Conservation (phyloP, 2,113 vertebrate species). For the Cheilinus undulatus region DNA sequence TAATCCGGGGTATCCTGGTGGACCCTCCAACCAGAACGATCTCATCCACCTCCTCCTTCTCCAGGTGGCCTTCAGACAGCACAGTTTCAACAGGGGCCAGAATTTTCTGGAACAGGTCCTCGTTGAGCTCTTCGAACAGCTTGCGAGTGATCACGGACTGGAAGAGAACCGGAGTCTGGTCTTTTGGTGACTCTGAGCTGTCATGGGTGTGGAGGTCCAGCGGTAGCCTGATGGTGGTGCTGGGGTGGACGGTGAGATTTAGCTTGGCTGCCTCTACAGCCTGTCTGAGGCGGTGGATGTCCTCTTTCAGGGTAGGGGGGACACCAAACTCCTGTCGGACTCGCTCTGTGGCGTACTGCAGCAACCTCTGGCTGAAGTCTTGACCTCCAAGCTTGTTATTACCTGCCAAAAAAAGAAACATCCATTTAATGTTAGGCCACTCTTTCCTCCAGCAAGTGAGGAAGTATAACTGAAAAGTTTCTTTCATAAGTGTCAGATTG, state of each 20-base stretch:
- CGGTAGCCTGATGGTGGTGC: conserved; percentile 78
- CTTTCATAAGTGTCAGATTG: not conserved
- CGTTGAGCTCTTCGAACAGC: conserved; percentile 92
- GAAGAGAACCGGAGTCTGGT: conserved; percentile 80
- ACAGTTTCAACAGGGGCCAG: conserved; percentile 91
- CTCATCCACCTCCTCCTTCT: conserved; percentile 91
- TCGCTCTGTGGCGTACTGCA: conserved; percentile 87
- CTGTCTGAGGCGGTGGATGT: conserved; percentile 92
- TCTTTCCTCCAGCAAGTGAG: not conserved
- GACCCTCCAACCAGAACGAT: conserved; percentile 96
- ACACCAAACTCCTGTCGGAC: conserved; percentile 86
- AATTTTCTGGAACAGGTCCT: conserved; percentile 96
- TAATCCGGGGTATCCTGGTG: conserved; percentile 94
- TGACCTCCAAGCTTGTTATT: conserved; percentile 98
- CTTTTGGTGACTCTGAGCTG: not conserved
- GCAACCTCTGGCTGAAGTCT: conserved; percentile 95
- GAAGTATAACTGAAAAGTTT: too few relatives aligned
- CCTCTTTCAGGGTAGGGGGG: conserved; percentile 88
- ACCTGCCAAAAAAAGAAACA: conserved; percentile 76
- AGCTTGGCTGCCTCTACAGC: conserved; percentile 93
- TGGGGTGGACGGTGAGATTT: conserved; percentile 88
- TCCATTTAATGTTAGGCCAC: not conserved
- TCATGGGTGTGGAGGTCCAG: conserved; percentile 76
- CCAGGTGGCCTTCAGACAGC: conserved; percentile 88
- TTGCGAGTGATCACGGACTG: conserved; percentile 85